Conservation (phyloP, 1,140 invertebrate species). For the Lepidurus apus region DNA sequence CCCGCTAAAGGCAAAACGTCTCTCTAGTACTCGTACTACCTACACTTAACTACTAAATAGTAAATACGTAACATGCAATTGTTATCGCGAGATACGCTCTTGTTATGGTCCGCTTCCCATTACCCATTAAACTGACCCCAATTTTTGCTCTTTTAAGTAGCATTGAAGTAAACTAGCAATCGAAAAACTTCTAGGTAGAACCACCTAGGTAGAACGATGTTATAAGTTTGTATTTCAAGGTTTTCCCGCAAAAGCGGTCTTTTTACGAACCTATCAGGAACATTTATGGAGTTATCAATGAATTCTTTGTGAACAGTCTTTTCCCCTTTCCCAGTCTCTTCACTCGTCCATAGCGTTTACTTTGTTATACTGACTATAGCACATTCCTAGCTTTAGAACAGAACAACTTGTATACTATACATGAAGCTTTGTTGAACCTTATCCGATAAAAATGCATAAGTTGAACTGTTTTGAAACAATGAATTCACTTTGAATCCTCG, state of each 20-base stretch:
- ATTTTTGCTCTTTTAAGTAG: neutral
- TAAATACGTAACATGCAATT: neutral
- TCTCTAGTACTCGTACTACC: neutral
- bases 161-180: too few relatives aligned
- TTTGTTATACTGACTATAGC: too few relatives aligned
- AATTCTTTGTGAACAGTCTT: neutral
- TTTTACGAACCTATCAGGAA: neutral
- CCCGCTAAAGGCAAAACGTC: neutral
- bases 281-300: neutral
- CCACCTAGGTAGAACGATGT: neutral
- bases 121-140: neutral
- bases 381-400: too few relatives aligned
- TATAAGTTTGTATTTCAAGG: neutral
- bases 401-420: too few relatives aligned
- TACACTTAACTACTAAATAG: neutral
- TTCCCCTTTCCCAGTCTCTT: too few relatives aligned
- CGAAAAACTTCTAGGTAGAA: neutral
- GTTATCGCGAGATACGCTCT: neutral
- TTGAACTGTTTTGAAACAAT: too few relatives aligned
- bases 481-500: too few relatives aligned
- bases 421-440: too few relatives aligned
- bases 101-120: neutral
- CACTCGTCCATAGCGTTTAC: too few relatives aligned
- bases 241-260: neutral
- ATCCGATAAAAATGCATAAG: too few relatives aligned